These are phyloP conservation scores for Cyphomyrus discorhynchus DNA, from an alignment of 2,113 vertebrate species.

Conservation along the genomic window DNA sequence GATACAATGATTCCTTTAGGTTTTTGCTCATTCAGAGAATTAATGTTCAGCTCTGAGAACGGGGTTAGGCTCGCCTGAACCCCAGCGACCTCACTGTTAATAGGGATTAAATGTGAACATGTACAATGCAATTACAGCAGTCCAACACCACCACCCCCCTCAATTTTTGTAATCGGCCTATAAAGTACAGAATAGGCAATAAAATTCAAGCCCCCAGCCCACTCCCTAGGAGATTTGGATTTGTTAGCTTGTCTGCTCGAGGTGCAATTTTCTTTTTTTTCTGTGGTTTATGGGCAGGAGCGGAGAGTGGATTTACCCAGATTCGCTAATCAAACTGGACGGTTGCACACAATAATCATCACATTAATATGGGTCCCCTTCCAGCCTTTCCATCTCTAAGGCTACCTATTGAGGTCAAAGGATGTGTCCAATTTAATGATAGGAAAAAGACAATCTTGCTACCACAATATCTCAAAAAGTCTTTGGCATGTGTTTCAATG, in stretches of 20 bases:
- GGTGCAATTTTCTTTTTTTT: neutral
- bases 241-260: neutral
- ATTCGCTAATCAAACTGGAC: neutral
- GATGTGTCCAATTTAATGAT: too few species aligned
- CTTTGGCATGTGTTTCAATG: too few species aligned
- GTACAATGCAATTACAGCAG: neutral
- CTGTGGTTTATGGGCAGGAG: neutral
- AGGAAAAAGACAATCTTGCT: too few species aligned
- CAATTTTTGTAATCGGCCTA: neutral
- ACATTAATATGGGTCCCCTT: neutral
- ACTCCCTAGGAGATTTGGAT: neutral
- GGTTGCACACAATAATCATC: neutral
- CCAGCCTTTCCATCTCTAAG: neutral
- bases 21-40: neutral
- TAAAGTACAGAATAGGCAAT: neutral
- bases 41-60: neutral
- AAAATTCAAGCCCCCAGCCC: neutral
- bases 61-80: neutral
- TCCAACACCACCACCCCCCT: neutral
- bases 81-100: neutral
- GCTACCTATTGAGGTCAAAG: neutral
- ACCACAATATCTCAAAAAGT: too few species aligned
- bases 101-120: constrained; percentile 6
- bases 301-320: neutral
- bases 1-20: neutral